Evolutionary conservation across 2,888 invertebrate genomes (phyloP).

Genomic region (Noctua janthe): DNA sequence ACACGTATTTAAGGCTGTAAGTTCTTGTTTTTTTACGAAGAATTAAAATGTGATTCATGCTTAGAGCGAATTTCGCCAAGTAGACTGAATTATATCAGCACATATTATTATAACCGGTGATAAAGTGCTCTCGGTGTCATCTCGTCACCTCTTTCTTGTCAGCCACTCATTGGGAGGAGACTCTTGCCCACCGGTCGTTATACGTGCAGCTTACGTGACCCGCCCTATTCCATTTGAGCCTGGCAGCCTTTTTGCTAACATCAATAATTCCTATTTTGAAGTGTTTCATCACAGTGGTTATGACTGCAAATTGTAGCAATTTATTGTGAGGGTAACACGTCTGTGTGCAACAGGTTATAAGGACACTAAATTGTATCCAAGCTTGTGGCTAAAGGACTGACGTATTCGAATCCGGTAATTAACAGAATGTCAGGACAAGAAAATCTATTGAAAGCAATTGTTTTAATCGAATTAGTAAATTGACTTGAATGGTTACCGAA

Average conservation of each 20-base stretch:
- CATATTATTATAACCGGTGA: too few species aligned
- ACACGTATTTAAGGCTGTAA: background rate
- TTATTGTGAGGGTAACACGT: background rate
- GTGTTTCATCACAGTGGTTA: too few species aligned
- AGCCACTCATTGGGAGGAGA: too few species aligned
- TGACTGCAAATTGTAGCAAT: too few species aligned
- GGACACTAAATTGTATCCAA: background rate
- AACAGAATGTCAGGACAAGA: conserved; percentile 15
- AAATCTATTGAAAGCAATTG: conserved; percentile 35
- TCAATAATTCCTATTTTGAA: too few species aligned
- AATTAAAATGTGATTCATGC: background rate
- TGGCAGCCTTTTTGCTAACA: too few species aligned
- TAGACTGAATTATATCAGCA: background rate
- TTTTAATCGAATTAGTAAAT: too few species aligned
- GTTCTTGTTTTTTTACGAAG: background rate
- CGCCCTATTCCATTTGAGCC: too few species aligned
- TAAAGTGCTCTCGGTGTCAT: too few species aligned
- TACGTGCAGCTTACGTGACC: too few species aligned
- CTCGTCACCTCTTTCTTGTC: too few species aligned
- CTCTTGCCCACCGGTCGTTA: too few species aligned
- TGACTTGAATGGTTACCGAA: conserved; percentile 9
- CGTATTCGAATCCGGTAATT: background rate
- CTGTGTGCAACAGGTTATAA: background rate
- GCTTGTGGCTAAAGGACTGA: background rate
- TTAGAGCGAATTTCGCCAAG: background rate